Percentiles rank a stretch among this genome's conserved stretches.
Conservation (phyloP, 1,140 invertebrate genomes). For the Drosophila mayri region DNA sequence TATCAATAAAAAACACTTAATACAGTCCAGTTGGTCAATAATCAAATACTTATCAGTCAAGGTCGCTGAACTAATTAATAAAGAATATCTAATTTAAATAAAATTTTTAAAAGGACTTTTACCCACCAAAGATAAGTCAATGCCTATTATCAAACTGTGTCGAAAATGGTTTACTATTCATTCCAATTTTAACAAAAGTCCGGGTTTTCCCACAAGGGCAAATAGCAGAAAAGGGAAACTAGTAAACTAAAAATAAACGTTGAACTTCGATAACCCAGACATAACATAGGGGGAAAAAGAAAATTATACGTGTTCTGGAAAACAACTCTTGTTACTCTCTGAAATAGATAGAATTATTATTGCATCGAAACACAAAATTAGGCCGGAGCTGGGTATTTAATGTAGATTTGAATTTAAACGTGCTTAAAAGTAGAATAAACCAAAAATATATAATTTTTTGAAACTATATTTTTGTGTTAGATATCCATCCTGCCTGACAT, state of each 20-base stretch:
- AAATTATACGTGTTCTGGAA: neutral
- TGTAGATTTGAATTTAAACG: slow-evolving; percentile 4
- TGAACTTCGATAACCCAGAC: neutral
- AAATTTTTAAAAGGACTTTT: neutral
- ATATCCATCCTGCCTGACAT: slow-evolving; percentile 2
- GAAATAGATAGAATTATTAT: neutral
- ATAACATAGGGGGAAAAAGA: neutral
- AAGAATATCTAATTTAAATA: too few relatives aligned
- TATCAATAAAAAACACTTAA: too few relatives aligned
- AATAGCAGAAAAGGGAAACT: neutral
- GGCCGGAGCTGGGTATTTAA: neutral
- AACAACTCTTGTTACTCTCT: slow-evolving; percentile 1
- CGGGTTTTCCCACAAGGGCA: neutral
- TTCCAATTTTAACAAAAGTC: neutral
- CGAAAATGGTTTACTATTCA: neutral
- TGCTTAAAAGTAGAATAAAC: slow-evolving; percentile 1
- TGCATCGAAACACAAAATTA: neutral
- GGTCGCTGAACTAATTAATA: neutral
- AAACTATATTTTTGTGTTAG: neutral
- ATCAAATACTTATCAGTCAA: slow-evolving; percentile 1
- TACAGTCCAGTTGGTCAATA: neutral
- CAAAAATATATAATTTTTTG: neutral
- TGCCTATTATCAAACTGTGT: neutral
- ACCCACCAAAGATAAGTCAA: neutral
- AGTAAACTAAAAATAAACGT: neutral